These are phyloP conservation scores for Magallana gigas DNA, from an alignment of 1,140 invertebrate species.

Conservation along the genomic window DNA sequence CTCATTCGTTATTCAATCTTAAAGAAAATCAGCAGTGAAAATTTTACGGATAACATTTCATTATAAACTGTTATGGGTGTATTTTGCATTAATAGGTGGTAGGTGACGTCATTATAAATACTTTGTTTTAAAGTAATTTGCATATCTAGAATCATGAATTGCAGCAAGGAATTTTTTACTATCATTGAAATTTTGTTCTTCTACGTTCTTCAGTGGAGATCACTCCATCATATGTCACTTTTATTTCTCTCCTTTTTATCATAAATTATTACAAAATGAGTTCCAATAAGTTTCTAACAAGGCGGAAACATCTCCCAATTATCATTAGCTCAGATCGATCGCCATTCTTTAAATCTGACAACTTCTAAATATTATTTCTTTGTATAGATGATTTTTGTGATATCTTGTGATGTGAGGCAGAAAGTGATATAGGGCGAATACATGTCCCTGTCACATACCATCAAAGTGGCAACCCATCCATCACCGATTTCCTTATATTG, in stretches of 20 bases:
- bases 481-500: neutral
- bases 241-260: neutral
- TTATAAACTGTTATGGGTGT: neutral
- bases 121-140: slow-evolving; percentile 10
- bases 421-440: neutral
- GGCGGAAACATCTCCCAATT: neutral
- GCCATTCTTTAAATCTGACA: neutral
- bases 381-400: neutral
- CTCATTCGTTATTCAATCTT: slow-evolving; percentile 30
- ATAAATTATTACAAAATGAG: neutral
- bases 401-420: neutral
- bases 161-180: neutral
- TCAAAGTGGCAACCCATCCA: neutral
- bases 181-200: neutral
- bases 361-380: slow-evolving; percentile 8
- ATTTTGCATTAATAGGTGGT: slow-evolving; percentile 1
- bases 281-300: neutral
- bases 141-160: neutral
- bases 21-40: slow-evolving; percentile 33
- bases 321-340: neutral
- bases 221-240: neutral
- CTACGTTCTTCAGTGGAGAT: neutral
- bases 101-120: neutral
- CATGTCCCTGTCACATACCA: neutral
- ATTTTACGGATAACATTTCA: slow-evolving; percentile 23